Evolutionary conservation across 2,797 vertebrate genomes (phyloP), one percentile per base, ranked within the genome.

Genomic region (Craterocephalus amniculus): DNA sequence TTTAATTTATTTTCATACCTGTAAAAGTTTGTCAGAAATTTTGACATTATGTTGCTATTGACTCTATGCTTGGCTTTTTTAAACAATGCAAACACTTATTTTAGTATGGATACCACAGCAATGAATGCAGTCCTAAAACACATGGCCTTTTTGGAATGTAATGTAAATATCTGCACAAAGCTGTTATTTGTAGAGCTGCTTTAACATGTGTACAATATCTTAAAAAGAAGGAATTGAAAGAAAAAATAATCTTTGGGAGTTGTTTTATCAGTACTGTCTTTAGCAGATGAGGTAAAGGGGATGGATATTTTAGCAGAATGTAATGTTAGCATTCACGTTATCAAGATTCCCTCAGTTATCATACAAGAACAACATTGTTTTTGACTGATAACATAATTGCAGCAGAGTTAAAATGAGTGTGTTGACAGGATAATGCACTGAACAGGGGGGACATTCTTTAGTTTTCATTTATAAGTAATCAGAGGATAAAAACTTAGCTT

Each of bases 401-500:
- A 48, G 11, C 12, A 26, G 27, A 56, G 60, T 60, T 9, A 20
- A 56, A 70, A 78, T 58, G 3, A 70, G 64, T 31, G 2, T 16
- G 4, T n/a, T 70, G 29, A 11, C 48, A 35, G 14, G 38, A 12
- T 75, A 70, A 70, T 35, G 20, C 20, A 70, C 31, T 55, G 0
- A 56, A 4, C 66, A 32, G 6, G 6, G 12, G 20, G 45, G 54
- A 56, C 35, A 54, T 31, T 36, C 2, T 57, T 57, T 18, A 6
- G 32, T 34, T 40, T 32, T 69, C 67, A 66, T 68, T 69, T 34
- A 18, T 4, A 70, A 12, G 8, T 52, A 49, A 64, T 10, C n/a
- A n/a, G 48, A 58, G 55, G 61, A 71, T 77, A 72, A 74, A 76
- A 61, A 43, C 31, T 38, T 2, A 57, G 26, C 8, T 32, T 62